Percentiles rank a stretch among this genome's conserved stretches.
Evolutionary conservation across 2,797 vertebrate genomes (phyloP).

Genomic region (Sebastes matsubarae): DNA sequence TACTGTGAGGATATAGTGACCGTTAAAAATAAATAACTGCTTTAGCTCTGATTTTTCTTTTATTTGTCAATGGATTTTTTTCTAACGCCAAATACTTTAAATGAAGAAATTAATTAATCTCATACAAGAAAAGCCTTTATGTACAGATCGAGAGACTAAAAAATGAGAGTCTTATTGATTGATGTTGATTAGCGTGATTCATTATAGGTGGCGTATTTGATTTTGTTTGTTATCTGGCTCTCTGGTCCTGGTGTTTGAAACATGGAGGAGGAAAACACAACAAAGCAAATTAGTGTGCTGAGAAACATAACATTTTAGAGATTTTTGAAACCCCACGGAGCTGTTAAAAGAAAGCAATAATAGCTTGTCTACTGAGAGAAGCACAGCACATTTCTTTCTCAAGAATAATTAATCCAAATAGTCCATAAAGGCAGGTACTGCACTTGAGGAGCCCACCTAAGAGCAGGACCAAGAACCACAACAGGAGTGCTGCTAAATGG

Average conservation of each 20-base stretch:
- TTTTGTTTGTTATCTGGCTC: neutral
- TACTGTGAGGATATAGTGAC: too few species aligned
- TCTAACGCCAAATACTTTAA: neutral
- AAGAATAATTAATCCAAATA: conserved; percentile 1
- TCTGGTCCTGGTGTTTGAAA: neutral
- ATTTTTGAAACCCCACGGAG: conserved; percentile 6
- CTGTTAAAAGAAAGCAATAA: neutral
- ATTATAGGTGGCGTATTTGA: neutral
- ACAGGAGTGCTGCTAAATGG: neutral
- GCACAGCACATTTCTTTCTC: neutral
- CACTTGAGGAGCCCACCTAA: neutral
- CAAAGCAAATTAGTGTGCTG: neutral
- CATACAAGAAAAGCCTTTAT: neutral
- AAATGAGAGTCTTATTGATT: neutral
- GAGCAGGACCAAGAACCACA: neutral
- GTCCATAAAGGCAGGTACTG: neutral
- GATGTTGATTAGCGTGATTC: neutral
- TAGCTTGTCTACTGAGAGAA: neutral
- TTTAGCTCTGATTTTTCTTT: neutral
- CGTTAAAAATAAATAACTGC: too few species aligned
- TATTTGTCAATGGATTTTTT: neutral
- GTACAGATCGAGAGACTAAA: neutral
- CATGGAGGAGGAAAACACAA: neutral
- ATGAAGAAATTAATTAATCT: neutral
- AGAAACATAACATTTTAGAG: conserved; percentile 12